Evolutionary conservation across 2,888 invertebrate genomes (phyloP), one percentile per base, ranked within the genome.

Genomic region (Atethmia centrago): DNA sequence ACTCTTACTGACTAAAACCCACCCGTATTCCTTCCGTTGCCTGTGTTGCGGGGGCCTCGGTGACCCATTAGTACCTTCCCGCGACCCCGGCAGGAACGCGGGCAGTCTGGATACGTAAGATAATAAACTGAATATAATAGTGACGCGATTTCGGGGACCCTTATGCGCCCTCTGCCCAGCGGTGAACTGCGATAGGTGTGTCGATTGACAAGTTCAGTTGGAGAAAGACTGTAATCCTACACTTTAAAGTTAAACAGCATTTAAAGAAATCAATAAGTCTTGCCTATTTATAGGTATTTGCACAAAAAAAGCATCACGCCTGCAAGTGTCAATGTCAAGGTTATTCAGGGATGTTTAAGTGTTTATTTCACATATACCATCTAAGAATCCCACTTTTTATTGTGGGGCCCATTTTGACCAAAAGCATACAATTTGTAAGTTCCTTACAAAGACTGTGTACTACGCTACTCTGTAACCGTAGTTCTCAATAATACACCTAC

Each of bases 401-500:
- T 5, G 10, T 9, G 9, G 59, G n/a, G 1, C 4, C 5, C 9
- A n/a, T 40, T 40, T 40, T 16, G 4, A 59, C 4, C 59, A 14
- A 59, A 59, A 4, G 16, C 9, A 59, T n/a, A 40, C 5, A n/a
- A n/a, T 21, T 16, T 36, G n/a, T 36, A 21, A 36, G 4, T n/a
- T 4, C n/a, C 16, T 59, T 51, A n/a, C 10, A 36, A 59, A 5
- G 2, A 2, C 0, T 36, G 36, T n/a, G n/a, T 25, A 16, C 9
- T n/a, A 25, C 40, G 4, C n/a, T 58, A 31, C 12, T 21, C n/a
- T 16, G 3, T 19, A 16, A 12, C 9, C 40, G 9, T 25, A 25
- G 12, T 31, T 31, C 10, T 45, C 59, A 31, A 45, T 19, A 47
- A 31, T 63, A 63, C 31, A 68, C 58, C 55, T 40, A 70, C 25